A percentile compares a stretch with the other conserved stretches of the same genome.
These are phyloP conservation scores for Cataglyphis albicans DNA, from an alignment of 2,888 invertebrate species.

Conservation along the genomic window DNA sequence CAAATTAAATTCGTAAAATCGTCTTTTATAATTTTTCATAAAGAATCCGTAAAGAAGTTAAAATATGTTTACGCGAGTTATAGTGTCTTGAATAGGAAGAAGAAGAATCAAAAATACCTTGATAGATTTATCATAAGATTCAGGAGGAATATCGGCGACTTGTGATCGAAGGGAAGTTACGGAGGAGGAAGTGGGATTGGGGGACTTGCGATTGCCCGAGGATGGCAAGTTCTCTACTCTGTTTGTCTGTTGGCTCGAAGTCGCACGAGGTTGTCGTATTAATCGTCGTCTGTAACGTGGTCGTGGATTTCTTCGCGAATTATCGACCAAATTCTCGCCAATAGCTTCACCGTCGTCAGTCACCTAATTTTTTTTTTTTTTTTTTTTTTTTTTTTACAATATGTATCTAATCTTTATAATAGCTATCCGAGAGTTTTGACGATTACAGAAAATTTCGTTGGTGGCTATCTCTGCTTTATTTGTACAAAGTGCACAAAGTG, in stretches of 20 bases:
- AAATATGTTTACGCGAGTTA: background rate
- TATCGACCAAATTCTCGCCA: slow-evolving; percentile 85
- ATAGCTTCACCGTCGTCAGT: slow-evolving; percentile 84
- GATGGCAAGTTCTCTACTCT: slow-evolving; percentile 71
- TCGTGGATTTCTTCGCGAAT: slow-evolving; percentile 85
- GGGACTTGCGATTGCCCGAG: slow-evolving; percentile 59
- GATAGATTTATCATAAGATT: slow-evolving; percentile 64
- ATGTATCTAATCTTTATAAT: background rate
- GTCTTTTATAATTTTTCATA: background rate
- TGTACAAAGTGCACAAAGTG: slow-evolving; percentile 5
- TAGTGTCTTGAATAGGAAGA: background rate
- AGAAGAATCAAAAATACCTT: slow-evolving; percentile 67
- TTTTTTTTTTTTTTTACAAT: background rate
- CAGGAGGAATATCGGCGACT: slow-evolving; percentile 65
- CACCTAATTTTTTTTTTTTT: slow-evolving; percentile 66
- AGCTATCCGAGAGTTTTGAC: slow-evolving; percentile 15
- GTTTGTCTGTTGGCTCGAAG: slow-evolving; percentile 69
- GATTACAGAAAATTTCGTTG: slow-evolving; percentile 23
- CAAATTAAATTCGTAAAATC: background rate
- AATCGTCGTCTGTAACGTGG: slow-evolving; percentile 86
- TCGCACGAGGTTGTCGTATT: slow-evolving; percentile 75
- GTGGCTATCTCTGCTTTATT: slow-evolving; percentile 5
- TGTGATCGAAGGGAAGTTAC: slow-evolving; percentile 48
- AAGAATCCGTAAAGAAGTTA: background rate
- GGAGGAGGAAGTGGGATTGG: slow-evolving; percentile 62